Base-by-base conservation (phyloP, 1,140 invertebrate genomes). In the Caenorhabditis latens region DNA sequence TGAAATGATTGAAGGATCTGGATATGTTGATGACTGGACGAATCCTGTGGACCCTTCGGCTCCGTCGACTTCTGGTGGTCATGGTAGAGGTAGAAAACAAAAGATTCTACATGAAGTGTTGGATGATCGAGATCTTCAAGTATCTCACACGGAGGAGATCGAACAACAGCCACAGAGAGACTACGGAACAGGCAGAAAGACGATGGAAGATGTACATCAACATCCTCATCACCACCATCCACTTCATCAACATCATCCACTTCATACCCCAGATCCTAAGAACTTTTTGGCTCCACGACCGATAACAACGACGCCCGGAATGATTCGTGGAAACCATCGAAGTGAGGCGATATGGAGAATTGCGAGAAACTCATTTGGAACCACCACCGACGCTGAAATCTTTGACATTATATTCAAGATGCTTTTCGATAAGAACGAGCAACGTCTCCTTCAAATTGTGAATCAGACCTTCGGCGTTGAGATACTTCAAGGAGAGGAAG, bases 381-480 rank as follows among this genome's bases (percentile, higher is more conserved):
- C 75, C 19, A 5, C 65, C 40, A 65, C 40, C 24, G 86, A 86
- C 42, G 42, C 19, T n/a, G 86, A 86, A n/a, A 71, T 79, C 13
- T 86, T 86, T 32, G 86, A 86, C 55, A 7, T 46, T 5, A 4
- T 86, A 4, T 86, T 71, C 48, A 86, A 86, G 48, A 63, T 75
- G 48, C 71, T 86, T 2, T 58, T 86, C 40, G 53, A 48, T 24
- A 86, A 86, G 48, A 83, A 83, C 61, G 86, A 86, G 42, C 86
- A 86, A 43, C 42, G 86, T 4, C 50, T 86, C 11, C 57, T 86
- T 8, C 71, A 57, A 48, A 86, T 79, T 19, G 71, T 86, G 16
- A 86, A 86, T 83, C 86, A 86, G 11, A 71, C 75, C 0, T 86
- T 86, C 24, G 86, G 86, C 46, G 86, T 86, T 2, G 86, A 86